Evolutionary conservation across 2,113 vertebrate species (phyloP).

Genomic region (Microtus oregoni): DNA sequence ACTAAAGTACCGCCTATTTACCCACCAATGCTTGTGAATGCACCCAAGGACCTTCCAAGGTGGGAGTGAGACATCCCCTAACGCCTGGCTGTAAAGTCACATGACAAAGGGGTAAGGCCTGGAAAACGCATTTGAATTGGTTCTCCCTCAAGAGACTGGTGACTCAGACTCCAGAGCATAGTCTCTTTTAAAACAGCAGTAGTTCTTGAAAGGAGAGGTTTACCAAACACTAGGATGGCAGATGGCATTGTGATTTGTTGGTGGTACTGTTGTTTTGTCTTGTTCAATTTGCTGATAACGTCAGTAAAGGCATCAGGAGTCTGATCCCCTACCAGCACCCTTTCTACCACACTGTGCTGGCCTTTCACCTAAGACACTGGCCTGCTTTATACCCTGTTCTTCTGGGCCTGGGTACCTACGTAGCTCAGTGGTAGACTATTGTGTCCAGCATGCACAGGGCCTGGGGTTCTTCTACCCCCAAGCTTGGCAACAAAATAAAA

Average conservation of each 20-base stretch:
- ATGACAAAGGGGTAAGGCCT: background rate
- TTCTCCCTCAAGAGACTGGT: background rate
- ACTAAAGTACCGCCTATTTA: conserved; percentile 46
- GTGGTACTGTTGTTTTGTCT: background rate
- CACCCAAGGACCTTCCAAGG: background rate
- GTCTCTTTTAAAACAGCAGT: background rate
- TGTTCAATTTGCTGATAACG: background rate
- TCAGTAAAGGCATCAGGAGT: conserved; percentile 23
- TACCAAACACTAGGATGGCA: background rate
- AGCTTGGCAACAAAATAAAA: background rate
- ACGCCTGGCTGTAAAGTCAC: background rate
- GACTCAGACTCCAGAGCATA: background rate
- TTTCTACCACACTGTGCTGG: background rate
- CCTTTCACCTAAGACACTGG: background rate
- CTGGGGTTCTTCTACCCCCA: background rate
- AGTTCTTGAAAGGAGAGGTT: conserved; percentile 35
- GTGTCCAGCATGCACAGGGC: background rate
- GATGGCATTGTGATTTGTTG: background rate
- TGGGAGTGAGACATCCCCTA: background rate
- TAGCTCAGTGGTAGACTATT: background rate
- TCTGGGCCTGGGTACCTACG: background rate
- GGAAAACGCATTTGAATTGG: background rate
- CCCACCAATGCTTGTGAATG: background rate
- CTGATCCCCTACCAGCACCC: background rate
- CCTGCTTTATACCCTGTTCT: background rate